phyloP scores from a whole-genome alignment of 2,888 invertebrate genomes.

The Lypha dubia region DNA sequence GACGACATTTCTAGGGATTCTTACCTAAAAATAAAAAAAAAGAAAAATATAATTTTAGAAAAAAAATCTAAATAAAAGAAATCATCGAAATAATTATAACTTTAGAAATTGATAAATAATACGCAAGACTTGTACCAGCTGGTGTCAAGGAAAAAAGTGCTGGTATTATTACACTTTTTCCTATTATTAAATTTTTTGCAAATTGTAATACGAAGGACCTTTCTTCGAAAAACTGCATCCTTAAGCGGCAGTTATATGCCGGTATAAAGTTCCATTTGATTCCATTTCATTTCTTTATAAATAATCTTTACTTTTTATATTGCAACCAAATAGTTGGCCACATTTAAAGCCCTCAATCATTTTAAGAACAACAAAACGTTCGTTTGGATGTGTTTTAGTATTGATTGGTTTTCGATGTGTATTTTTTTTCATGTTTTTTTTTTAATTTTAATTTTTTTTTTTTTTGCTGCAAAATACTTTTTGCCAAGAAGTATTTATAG shows the following conservation, averaged over 20 bases:
- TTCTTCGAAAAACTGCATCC: neutral
- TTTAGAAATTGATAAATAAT: too few relatives aligned
- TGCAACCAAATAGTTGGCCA: conserved; percentile 24
- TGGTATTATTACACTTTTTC: too few relatives aligned
- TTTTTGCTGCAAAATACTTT: conserved; percentile 40
- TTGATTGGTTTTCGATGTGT: conserved; percentile 65
- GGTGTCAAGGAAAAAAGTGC: too few relatives aligned
- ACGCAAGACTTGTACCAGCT: too few relatives aligned
- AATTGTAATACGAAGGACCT: neutral
- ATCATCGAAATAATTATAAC: too few relatives aligned
- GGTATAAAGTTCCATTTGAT: too few relatives aligned
- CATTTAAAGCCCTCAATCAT: conserved; percentile 3
- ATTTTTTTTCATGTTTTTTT: conserved; percentile 3
- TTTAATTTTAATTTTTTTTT: conserved; percentile 4
- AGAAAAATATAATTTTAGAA: neutral
- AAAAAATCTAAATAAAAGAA: too few relatives aligned
- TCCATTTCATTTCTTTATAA: neutral
- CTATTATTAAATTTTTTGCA: neutral
- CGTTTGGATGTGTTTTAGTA: conserved; percentile 58
- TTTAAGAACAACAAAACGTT: conserved; percentile 25
- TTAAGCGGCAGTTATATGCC: too few relatives aligned
- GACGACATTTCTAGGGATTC: neutral
- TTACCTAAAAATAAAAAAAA: conserved; percentile 51
- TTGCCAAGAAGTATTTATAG: conserved; percentile 66
- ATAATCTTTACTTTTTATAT: neutral